Conservation (phyloP, 64 coral and sea anemone species). For the Montipora efflorescens region DNA sequence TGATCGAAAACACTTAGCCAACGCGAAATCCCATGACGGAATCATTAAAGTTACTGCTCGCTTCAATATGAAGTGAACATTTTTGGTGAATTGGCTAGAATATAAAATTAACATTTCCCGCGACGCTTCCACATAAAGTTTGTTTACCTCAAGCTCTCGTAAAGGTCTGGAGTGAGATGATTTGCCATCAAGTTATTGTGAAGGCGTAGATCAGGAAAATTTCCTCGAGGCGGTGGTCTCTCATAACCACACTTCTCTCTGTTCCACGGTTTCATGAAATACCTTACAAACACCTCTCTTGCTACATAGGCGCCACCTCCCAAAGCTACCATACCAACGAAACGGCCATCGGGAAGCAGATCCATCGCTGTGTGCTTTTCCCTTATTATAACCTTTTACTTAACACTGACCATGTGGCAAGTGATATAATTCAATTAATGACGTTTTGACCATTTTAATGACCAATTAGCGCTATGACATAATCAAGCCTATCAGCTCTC, state of each 20-base stretch:
- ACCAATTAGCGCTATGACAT: constrained; percentile 13
- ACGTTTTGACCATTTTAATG: neutral
- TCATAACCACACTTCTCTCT: constrained; percentile 61
- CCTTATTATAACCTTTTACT: neutral
- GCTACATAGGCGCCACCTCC: constrained; percentile 77
- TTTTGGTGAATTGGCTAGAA: no score
- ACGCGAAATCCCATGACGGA: no score
- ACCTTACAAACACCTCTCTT: constrained; percentile 21
- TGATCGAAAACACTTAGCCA: no score
- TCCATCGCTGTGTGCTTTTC: neutral
- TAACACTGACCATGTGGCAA: no score
- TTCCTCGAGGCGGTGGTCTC: constrained; percentile 59
- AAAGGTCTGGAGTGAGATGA: constrained; percentile 82
- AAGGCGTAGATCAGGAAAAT: constrained; percentile 82
- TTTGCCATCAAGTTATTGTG: constrained; percentile 84
- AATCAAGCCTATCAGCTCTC: neutral
- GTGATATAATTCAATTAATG: constrained; percentile 35
- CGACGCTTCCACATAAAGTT: neutral
- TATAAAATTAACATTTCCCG: no score
- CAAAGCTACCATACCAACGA: constrained; percentile 55
- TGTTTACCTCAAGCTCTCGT: constrained; percentile 76
- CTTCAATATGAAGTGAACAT: no score
- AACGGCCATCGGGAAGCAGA: neutral
- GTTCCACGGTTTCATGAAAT: constrained; percentile 33
- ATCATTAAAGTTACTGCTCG: no score